These are phyloP conservation scores for Leptocoma aspasia DNA, from an alignment of 2,113 vertebrate genomes.

Conservation along the genomic window DNA sequence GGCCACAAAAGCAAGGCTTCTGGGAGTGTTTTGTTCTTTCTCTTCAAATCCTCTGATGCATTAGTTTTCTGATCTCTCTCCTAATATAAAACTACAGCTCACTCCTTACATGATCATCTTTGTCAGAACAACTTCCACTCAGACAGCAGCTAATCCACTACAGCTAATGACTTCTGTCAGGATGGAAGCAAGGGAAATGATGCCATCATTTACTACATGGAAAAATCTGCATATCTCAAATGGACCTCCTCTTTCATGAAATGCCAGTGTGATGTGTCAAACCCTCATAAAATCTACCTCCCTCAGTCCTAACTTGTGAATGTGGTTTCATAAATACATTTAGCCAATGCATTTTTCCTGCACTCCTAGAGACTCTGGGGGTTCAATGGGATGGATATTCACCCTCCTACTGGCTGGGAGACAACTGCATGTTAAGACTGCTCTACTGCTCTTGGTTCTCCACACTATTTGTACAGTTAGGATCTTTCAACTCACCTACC, in stretches of 20 bases:
- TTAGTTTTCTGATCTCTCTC: constrained; percentile 1
- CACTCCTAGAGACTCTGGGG: rapidly evolving
- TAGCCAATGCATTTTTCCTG: background rate
- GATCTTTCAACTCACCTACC: background rate
- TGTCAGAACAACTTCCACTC: background rate
- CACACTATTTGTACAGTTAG: background rate
- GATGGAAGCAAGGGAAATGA: background rate
- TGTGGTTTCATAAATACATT: rapidly evolving
- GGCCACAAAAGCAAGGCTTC: background rate
- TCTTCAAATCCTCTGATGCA: background rate
- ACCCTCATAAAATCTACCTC: background rate
- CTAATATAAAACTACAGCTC: background rate
- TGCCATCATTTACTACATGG: background rate
- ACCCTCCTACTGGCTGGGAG: background rate
- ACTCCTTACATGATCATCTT: background rate
- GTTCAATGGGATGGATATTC: background rate
- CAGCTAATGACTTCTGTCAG: constrained; percentile 15
- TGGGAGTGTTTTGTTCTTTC: background rate
- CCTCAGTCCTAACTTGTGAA: background rate
- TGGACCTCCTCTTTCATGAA: background rate
- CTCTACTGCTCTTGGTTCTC: background rate
- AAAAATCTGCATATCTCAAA: background rate
- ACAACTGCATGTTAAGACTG: background rate
- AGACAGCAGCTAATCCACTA: background rate
- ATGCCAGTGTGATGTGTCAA: background rate